Conservation (phyloP, 2,113 vertebrate species). For the Hippocampus comes region DNA sequence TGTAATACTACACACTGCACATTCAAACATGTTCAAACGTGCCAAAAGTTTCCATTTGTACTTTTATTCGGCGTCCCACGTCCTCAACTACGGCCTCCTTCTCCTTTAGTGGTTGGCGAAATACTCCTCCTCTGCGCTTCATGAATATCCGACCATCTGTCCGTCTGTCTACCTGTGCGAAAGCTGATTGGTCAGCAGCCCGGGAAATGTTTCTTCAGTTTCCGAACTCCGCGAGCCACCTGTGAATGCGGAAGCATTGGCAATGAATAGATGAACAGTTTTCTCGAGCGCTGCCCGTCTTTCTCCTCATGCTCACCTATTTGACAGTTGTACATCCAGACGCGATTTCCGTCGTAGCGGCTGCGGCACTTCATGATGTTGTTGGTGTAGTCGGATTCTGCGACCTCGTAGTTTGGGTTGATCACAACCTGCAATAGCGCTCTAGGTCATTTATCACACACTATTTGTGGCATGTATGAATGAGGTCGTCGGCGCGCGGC, state of each 20-base stretch:
- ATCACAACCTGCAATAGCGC: constrained; percentile 78
- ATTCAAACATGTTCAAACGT: not conserved
- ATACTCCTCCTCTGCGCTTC: constrained; percentile 11
- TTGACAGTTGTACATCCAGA: constrained; percentile 95
- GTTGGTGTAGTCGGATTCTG: constrained; percentile 91
- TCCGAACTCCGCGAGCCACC: constrained; percentile 88
- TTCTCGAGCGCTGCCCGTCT: no score
- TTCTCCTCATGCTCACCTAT: constrained; percentile 75
- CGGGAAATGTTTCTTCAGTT: constrained; percentile 75
- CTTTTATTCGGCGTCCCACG: constrained; percentile 19
- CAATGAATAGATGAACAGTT: not conserved
- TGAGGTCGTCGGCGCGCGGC: not conserved
- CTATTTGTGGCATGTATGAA: not conserved
- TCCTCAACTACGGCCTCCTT: constrained; percentile 35
- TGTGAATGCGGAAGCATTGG: constrained; percentile 50
- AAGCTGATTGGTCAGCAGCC: constrained; percentile 84
- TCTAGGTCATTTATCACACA: not conserved
- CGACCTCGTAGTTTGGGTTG: constrained; percentile 92
- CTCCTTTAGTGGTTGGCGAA: constrained; percentile 71
- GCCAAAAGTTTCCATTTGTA: constrained; percentile 18
- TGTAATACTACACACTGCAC: not conserved
- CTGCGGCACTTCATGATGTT: constrained; percentile 91
- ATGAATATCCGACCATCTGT: constrained; percentile 14
- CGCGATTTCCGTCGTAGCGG: constrained; percentile 83
- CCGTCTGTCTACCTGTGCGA: constrained; percentile 70